These are phyloP conservation scores for Hormiphora californensis DNA, from an alignment of 37 sponge, comb jelly and placozoan species.

Conservation along the genomic window DNA sequence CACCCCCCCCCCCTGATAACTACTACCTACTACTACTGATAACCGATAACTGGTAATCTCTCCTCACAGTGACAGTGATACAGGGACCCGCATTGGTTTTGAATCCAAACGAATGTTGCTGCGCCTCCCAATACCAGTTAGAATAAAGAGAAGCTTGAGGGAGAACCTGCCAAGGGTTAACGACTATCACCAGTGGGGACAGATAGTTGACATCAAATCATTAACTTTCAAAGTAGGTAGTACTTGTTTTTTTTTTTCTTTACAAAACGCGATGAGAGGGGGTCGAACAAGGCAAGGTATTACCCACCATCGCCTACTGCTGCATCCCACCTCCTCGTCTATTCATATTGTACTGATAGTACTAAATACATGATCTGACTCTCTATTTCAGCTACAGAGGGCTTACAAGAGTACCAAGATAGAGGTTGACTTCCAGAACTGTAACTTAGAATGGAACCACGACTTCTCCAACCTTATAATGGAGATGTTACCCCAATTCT, in stretches of 20 bases:
- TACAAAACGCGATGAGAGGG: too few relatives aligned
- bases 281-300: background rate
- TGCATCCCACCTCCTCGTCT: background rate
- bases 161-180: background rate
- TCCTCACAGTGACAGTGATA: too few relatives aligned
- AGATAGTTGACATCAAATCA: slow-evolving; percentile 7
- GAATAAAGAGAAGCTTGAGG: slow-evolving; percentile 35
- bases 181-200: slow-evolving; percentile 24
- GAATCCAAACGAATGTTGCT: background rate
- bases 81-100: too few relatives aligned
- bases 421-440: slow-evolving; percentile 38
- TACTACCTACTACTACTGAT: too few relatives aligned
- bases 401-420: background rate
- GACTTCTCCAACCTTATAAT: slow-evolving; percentile 32
- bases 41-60: too few relatives aligned
- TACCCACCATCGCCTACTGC: background rate
- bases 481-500: slow-evolving; percentile 32
- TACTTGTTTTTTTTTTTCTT: too few relatives aligned
- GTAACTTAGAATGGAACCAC: slow-evolving; percentile 1
- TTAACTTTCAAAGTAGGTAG: slow-evolving; percentile 24
- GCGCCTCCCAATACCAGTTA: slow-evolving; percentile 9
- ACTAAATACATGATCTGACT: too few relatives aligned
- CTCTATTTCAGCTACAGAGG: background rate
- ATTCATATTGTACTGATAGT: background rate
- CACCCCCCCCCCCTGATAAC: too few relatives aligned